A percentile compares a stretch with the other conserved stretches of the same genome.
These are phyloP conservation scores for Sogatella furcifera DNA, from an alignment of 1,140 invertebrate species.

Conservation along the genomic window DNA sequence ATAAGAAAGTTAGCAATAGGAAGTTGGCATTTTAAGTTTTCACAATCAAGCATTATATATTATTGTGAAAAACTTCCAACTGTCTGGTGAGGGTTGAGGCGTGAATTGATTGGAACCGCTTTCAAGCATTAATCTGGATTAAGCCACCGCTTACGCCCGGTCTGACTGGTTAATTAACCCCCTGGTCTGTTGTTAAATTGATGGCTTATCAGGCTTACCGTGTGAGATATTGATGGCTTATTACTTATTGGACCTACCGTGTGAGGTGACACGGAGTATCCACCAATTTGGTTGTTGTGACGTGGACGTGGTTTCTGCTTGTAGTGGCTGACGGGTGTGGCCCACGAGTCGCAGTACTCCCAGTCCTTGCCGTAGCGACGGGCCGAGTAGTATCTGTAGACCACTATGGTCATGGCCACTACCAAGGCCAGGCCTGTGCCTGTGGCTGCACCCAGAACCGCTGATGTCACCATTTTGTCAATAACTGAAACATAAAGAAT, in stretches of 20 bases:
- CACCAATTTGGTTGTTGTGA: neutral
- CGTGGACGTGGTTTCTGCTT: neutral
- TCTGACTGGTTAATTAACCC: too few relatives aligned
- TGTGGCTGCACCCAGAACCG: conserved; percentile 49
- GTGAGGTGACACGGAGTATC: conserved; percentile 13
- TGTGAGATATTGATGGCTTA: neutral
- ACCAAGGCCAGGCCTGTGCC: conserved; percentile 49
- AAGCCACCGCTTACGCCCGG: too few relatives aligned
- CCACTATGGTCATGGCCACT: conserved; percentile 49
- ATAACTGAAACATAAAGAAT: too few relatives aligned
- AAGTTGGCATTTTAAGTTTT: too few relatives aligned
- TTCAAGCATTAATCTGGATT: neutral
- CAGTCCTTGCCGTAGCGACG: conserved; percentile 24
- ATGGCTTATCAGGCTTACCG: too few relatives aligned
- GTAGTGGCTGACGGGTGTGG: conserved; percentile 8
- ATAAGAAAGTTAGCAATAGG: too few relatives aligned
- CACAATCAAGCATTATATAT: too few relatives aligned
- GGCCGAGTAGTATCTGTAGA: conserved; percentile 49
- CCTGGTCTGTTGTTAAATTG: too few relatives aligned
- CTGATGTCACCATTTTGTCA: conserved; percentile 42
- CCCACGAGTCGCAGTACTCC: conserved; percentile 8
- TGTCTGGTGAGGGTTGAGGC: too few relatives aligned
- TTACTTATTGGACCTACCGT: conserved; percentile 6
- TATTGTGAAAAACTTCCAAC: too few relatives aligned
- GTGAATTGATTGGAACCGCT: neutral